These are phyloP conservation scores for Stratiomys singularior DNA, from an alignment of 2,888 invertebrate genomes.

Conservation along the genomic window DNA sequence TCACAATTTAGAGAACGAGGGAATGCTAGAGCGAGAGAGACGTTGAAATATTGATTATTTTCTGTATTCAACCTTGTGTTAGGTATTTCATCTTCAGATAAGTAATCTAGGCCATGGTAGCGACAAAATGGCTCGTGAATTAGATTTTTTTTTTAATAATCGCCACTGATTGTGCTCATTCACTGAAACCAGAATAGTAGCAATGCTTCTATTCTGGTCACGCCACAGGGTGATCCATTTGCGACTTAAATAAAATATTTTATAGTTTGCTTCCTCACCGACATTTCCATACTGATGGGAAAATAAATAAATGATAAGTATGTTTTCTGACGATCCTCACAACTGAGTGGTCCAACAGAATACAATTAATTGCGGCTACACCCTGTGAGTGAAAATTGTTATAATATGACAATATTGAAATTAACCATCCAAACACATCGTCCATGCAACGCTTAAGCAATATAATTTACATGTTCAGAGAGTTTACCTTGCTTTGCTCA, in stretches of 20 bases:
- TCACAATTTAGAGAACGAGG: too few relatives aligned
- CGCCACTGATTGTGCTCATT: not conserved
- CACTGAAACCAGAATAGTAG: not conserved
- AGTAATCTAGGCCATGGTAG: not conserved
- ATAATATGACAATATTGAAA: not conserved
- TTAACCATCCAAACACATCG: not conserved
- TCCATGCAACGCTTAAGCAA: not conserved
- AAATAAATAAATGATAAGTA: too few relatives aligned
- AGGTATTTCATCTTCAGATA: not conserved
- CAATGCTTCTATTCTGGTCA: too few relatives aligned
- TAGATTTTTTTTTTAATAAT: not conserved
- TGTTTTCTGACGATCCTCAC: too few relatives aligned
- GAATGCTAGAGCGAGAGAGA: too few relatives aligned
- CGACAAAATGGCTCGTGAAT: not conserved
- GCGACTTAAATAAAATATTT: too few relatives aligned
- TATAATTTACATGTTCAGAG: not conserved
- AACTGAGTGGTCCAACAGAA: too few relatives aligned
- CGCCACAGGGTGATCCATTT: too few relatives aligned
- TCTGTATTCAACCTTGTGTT: not conserved
- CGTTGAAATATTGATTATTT: not conserved
- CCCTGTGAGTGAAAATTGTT: not conserved
- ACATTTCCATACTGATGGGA: too few relatives aligned
- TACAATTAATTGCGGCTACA: too few relatives aligned
- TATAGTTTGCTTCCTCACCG: too few relatives aligned
- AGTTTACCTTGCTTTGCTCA: not conserved